Percentiles rank a stretch among this genome's conserved stretches.
Conservation (phyloP, 2,797 vertebrate genomes). For the Silurus lanzhouensis region DNA sequence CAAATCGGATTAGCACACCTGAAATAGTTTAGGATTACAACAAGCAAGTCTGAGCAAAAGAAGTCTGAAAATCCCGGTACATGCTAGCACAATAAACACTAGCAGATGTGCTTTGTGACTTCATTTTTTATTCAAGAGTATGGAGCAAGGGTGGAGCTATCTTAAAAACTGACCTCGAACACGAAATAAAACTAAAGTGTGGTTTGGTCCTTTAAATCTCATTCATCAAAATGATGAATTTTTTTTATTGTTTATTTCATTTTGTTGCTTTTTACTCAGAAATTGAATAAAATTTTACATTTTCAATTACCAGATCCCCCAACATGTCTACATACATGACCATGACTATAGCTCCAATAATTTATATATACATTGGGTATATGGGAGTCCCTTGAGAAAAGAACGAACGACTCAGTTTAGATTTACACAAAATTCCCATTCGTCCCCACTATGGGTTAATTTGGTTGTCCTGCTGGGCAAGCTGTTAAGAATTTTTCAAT, state of each 20-base stretch:
- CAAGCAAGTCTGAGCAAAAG: slow-evolving; percentile 30
- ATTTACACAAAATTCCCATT: neutral
- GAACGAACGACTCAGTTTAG: too few relatives aligned
- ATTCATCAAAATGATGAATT: too few relatives aligned
- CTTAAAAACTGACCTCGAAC: neutral
- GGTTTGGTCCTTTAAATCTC: too few relatives aligned
- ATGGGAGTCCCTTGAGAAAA: too few relatives aligned
- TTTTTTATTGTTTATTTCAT: too few relatives aligned
- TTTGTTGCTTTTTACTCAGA: too few relatives aligned
- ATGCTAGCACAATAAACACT: neutral
- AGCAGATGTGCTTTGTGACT: neutral
- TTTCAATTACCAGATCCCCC: too few relatives aligned
- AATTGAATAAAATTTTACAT: too few relatives aligned
- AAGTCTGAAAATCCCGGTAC: neutral
- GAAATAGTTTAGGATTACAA: slow-evolving; percentile 67
- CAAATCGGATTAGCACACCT: slow-evolving; percentile 57
- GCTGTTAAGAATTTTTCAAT: neutral
- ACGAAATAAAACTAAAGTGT: neutral
- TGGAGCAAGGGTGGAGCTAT: neutral
- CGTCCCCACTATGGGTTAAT: neutral
- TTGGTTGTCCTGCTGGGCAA: neutral
- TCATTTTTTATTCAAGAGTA: neutral
- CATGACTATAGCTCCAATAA: too few relatives aligned
- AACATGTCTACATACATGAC: too few relatives aligned
- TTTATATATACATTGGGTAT: too few relatives aligned